phyloP scores from a whole-genome alignment of 2,888 invertebrate species.

The Tenthredo mesomela region DNA sequence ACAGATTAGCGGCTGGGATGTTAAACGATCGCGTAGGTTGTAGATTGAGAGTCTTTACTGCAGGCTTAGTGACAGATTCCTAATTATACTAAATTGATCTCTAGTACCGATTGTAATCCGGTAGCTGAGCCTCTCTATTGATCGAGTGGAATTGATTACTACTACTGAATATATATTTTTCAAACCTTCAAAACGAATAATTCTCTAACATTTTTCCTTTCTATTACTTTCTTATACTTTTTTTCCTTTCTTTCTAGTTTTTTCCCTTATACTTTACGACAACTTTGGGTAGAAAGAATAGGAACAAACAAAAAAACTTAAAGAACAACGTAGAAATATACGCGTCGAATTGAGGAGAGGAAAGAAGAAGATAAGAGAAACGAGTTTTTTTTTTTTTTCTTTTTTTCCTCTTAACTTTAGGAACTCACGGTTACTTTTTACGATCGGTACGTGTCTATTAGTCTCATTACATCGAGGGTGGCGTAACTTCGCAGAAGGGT shows the following conservation, averaged over 20 bases:
- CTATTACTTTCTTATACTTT: background rate
- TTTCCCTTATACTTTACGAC: no score
- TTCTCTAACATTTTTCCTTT: background rate
- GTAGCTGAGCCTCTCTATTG: constrained; percentile 1
- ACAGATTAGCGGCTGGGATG: background rate
- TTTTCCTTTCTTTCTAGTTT: no score
- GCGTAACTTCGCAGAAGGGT: constrained; percentile 35
- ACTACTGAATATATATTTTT: background rate
- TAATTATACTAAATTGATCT: constrained; percentile 19
- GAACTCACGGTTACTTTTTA: constrained; percentile 70
- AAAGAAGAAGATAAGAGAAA: constrained; percentile 45
- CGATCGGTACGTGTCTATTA: constrained; percentile 75
- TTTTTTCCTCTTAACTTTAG: constrained; percentile 64
- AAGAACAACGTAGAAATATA: background rate
- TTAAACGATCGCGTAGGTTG: constrained; percentile 15
- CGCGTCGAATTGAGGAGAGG: constrained; percentile 21
- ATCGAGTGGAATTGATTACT: background rate
- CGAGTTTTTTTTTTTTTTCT: no score
- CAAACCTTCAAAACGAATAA: background rate
- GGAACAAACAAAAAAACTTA: background rate
- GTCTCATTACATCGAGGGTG: constrained; percentile 66
- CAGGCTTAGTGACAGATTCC: background rate
- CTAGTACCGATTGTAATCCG: constrained; percentile 15
- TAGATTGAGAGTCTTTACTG: background rate
- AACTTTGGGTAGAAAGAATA: background rate